Conservation (phyloP, 53 echinoderm and acorn worm species). For the Apostichopus leukothele region DNA sequence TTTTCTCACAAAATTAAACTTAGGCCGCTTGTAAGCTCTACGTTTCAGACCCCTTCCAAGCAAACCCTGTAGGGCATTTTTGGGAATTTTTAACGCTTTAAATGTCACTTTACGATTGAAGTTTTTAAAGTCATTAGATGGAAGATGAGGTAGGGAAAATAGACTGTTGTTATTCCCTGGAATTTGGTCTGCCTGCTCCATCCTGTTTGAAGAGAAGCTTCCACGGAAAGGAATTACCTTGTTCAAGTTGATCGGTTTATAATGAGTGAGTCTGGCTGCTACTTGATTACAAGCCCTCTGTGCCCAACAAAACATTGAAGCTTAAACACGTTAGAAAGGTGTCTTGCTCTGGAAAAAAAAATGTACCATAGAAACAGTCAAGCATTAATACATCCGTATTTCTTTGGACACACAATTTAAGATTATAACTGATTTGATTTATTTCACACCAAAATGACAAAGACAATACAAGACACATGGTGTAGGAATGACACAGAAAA, state of each 20-base stretch:
- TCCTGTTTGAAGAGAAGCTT: not conserved
- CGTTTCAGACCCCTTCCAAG: slow-evolving; percentile 53
- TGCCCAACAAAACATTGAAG: not conserved
- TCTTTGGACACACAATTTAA: no score
- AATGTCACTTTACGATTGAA: slow-evolving; percentile 29
- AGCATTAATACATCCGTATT: no score
- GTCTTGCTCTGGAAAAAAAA: no score
- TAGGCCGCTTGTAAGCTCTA: slow-evolving; percentile 46
- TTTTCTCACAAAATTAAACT: slow-evolving; percentile 50
- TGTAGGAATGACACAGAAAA: no score
- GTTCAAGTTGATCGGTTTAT: not conserved
- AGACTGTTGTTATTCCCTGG: slow-evolving; percentile 1
- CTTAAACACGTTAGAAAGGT: not conserved
- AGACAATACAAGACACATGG: no score
- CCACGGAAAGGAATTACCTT: not conserved
- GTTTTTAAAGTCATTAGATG: not conserved
- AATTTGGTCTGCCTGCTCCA: not conserved
- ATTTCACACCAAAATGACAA: no score
- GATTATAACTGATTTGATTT: no score
- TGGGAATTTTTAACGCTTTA: slow-evolving; percentile 20
- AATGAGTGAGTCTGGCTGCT: not conserved
- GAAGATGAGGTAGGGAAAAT: slow-evolving; percentile 5
- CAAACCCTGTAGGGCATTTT: not conserved
- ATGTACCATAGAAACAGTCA: no score
- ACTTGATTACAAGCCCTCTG: not conserved